Evolutionary conservation across 2,113 vertebrate species (phyloP).

Genomic region (Cephalopterus ornatus): DNA sequence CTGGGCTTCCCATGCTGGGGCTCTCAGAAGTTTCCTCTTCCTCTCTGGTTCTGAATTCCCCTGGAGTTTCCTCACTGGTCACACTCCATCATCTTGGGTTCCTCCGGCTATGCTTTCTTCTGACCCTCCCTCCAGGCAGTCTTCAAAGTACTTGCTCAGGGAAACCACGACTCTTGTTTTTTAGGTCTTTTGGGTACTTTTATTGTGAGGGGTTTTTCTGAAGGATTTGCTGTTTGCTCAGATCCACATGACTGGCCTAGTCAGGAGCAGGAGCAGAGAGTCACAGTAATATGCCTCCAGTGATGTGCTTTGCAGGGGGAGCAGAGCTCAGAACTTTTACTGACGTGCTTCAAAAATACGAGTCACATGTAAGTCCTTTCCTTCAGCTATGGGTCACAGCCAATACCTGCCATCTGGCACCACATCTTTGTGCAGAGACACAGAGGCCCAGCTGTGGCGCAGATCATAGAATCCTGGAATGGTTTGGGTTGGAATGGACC

Average conservation of each 20-base stretch:
- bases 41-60: not conserved
- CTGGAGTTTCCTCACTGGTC: not conserved
- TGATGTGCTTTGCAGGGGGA: accelerated
- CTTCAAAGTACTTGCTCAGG: not conserved
- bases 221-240: not conserved
- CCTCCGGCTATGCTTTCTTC: not conserved
- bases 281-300: not conserved
- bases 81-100: not conserved
- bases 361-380: too few relatives aligned
- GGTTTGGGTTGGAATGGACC: too few relatives aligned
- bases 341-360: too few relatives aligned
- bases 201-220: not conserved
- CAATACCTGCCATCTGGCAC: too few relatives aligned
- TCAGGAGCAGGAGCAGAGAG: not conserved
- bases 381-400: too few relatives aligned
- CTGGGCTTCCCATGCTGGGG: not conserved
- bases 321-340: too few relatives aligned
- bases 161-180: not conserved
- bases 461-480: too few relatives aligned
- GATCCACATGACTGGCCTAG: not conserved
- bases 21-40: not conserved
- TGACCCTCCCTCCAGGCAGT: not conserved
- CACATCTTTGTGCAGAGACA: too few relatives aligned
- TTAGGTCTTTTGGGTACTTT: not conserved
- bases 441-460: too few relatives aligned